These are phyloP conservation scores for Tetraneura akinire DNA, from an alignment of 1,140 invertebrate species.

Conservation along the genomic window DNA sequence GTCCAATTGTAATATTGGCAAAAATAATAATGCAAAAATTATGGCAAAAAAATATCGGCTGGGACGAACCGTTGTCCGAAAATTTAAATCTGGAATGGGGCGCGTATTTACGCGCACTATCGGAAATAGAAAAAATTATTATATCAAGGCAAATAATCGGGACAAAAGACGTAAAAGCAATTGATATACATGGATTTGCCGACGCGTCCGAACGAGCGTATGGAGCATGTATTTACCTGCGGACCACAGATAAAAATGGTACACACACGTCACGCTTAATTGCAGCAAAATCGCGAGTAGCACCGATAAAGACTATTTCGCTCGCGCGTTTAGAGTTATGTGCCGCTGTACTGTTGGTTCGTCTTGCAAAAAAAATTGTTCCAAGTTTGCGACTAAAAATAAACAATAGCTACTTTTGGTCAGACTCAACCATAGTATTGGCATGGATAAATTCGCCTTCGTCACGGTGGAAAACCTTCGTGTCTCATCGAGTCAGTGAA, in stretches of 20 bases:
- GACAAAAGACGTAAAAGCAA: not conserved
- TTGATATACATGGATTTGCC: slow-evolving; percentile 38
- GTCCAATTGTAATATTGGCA: too few species aligned
- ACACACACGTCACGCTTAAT: slow-evolving; percentile 54
- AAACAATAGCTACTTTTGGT: too few species aligned
- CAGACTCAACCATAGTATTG: too few species aligned
- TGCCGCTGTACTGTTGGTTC: slow-evolving; percentile 56
- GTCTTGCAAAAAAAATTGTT: too few species aligned
- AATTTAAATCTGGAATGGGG: not conserved
- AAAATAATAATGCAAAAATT: too few species aligned
- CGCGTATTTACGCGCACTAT: not conserved
- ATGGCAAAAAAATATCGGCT: too few species aligned
- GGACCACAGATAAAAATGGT: not conserved
- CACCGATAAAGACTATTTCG: slow-evolving; percentile 57
- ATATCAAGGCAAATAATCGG: not conserved
- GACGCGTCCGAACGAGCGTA: slow-evolving; percentile 42
- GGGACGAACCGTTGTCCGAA: not conserved
- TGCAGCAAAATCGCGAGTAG: slow-evolving; percentile 56
- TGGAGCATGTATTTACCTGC: slow-evolving; percentile 48
- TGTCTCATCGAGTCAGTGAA: too few species aligned
- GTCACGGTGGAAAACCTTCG: too few species aligned
- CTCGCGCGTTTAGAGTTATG: slow-evolving; percentile 59
- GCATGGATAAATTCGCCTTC: too few species aligned
- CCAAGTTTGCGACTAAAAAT: too few species aligned
- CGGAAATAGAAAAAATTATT: not conserved